Percentiles rank a stretch among this genome's conserved stretches.
These are phyloP conservation scores for Sinotaia quadrata DNA, from an alignment of 2,888 invertebrate species.

Conservation along the genomic window DNA sequence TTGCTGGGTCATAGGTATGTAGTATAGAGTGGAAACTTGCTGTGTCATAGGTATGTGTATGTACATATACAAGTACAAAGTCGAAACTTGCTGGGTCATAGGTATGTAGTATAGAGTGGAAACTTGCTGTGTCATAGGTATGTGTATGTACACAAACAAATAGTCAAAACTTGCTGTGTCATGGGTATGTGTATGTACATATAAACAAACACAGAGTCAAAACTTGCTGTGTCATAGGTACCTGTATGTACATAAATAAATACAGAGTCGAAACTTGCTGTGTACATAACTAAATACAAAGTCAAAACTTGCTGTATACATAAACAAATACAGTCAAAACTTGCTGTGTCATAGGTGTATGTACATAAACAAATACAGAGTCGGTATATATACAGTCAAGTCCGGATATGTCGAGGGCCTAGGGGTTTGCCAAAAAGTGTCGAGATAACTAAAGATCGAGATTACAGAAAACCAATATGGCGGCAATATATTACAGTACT, in stretches of 20 bases:
- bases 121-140: constrained; percentile 97
- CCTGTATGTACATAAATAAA: too few relatives aligned
- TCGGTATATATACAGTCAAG: too few relatives aligned
- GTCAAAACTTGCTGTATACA: constrained; percentile 98
- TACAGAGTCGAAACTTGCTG: constrained; percentile 98
- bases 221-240: constrained; percentile 97
- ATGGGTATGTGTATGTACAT: constrained; percentile 85
- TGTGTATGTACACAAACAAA: constrained; percentile 86
- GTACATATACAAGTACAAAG: constrained; percentile 94
- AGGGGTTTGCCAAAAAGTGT: too few relatives aligned
- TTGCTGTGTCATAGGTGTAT: constrained; percentile 96
- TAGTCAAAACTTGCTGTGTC: constrained; percentile 97
- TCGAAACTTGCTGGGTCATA: constrained; percentile 98
- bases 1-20: constrained; percentile 96
- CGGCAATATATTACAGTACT: too few relatives aligned
- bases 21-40: constrained; percentile 97
- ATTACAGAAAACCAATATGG: too few relatives aligned
- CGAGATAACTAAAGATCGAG: too few relatives aligned
- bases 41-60: constrained; percentile 89
- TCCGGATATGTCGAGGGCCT: too few relatives aligned
- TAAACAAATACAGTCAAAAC: constrained; percentile 92
- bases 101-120: constrained; percentile 94
- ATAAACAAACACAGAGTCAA: constrained; percentile 96
- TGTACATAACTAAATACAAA: constrained; percentile 92
- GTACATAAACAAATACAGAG: too few relatives aligned